Evolutionary conservation across 2,797 vertebrate genomes (phyloP), one percentile per base, ranked within the genome.

Genomic region (Danio jaintianensis): DNA sequence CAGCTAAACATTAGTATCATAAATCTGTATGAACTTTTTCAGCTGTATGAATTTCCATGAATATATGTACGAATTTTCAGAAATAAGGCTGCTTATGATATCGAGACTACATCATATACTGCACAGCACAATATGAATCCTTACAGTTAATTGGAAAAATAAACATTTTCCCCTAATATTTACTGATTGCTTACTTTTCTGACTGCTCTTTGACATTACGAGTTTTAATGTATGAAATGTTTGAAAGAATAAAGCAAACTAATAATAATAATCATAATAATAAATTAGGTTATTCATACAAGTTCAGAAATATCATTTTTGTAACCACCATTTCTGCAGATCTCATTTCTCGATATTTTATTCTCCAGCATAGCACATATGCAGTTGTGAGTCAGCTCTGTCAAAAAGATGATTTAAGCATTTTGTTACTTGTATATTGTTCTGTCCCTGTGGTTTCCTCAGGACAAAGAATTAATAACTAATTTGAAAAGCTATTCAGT

Each of bases 391-490:
- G 66, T 84, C 63, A 84, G 62, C 74, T 20, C 59, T 71, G 56
- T 80, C 72, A 71, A 76, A 77, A 63, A 79, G 68, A 69, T 45
- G 36, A 63, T 62, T 67, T 80, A 74, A 82, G 69, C 63, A 73
- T 78, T 42, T 36, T 42, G 84, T 80, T 83, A 1, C 67, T 68
- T 79, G 89, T 84, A 91, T 93, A 89, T 90, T 83, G 88, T 71
- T 78, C 55, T 73, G 78, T 83, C 78, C 80, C 82, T 84, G 77
- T 86, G 87, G 90, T 81, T 86, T 89, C 85, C 86, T 83, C 50
- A 78, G 78, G 89, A 86, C 75, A 0, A 63, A 72, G 81, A 86
- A 79, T 79, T 92, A 93, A 93, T 91, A 91, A 90, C 86, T 87
- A 92, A 93, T 91, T 90, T 90, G 91, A 95, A 29, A 29, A 29